phyloP scores from a whole-genome alignment of 2,888 invertebrate genomes.

The Agrotis ipsilon region DNA sequence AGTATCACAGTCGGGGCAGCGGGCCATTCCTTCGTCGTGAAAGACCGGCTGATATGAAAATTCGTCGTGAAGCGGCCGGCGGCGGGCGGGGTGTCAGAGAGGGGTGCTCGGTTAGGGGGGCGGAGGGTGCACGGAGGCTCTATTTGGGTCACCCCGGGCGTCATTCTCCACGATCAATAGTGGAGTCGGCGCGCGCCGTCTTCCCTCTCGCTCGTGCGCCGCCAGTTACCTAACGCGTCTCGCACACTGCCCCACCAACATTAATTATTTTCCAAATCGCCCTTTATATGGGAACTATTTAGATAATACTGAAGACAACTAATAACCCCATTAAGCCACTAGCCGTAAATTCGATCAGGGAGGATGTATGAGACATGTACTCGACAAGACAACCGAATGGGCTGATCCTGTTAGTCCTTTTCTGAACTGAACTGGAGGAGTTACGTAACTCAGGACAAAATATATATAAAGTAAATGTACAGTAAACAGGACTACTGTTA shows the following conservation, averaged over 20 bases:
- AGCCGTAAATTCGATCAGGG: constrained; percentile 46
- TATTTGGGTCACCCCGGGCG: constrained; percentile 92
- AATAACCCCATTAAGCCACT: constrained; percentile 48
- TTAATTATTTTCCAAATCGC: constrained; percentile 86
- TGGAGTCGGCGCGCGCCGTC: constrained; percentile 87
- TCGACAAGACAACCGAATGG: constrained; percentile 22
- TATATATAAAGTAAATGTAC: constrained; percentile 68
- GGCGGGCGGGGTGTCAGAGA: constrained; percentile 75
- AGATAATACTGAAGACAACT: constrained; percentile 71
- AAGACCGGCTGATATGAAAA: constrained; percentile 90
- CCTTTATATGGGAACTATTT: constrained; percentile 76
- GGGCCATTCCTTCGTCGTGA: constrained; percentile 84
- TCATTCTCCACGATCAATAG: constrained; percentile 90
- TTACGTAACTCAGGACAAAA: constrained; percentile 77
- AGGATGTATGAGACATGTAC: constrained; percentile 22
- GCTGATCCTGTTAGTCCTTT: constrained; percentile 62
- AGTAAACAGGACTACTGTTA: constrained; percentile 58
- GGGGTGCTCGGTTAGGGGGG: constrained; percentile 76
- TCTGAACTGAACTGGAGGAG: constrained; percentile 58
- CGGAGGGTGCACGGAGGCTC: constrained; percentile 86
- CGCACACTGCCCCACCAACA: constrained; percentile 85
- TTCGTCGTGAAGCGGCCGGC: constrained; percentile 85
- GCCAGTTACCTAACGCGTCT: constrained; percentile 88
- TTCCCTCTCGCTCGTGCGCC: constrained; percentile 81
- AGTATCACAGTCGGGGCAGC: constrained; percentile 80